A percentile compares a stretch with the other conserved stretches of the same genome.
These are phyloP conservation scores for Sinosuthora webbiana DNA, from an alignment of 2,113 vertebrate genomes.

Conservation along the genomic window DNA sequence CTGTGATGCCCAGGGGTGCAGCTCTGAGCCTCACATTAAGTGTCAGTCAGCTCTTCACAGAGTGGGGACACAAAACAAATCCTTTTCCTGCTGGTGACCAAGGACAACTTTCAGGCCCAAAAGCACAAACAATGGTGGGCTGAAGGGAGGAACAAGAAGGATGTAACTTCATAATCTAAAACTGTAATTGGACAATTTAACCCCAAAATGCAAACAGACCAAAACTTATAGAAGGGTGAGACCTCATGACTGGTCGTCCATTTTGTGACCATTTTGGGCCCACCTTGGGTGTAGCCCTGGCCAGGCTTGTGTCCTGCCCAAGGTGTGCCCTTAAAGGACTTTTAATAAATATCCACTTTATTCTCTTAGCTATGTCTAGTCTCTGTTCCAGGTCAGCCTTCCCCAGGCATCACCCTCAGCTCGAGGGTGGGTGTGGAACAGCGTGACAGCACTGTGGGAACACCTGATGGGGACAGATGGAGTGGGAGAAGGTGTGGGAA, in stretches of 20 bases:
- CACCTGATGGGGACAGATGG: background rate
- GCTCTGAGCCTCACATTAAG: background rate
- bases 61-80: background rate
- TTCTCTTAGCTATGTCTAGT: background rate
- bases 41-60: background rate
- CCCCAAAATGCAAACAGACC: background rate
- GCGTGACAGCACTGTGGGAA: background rate
- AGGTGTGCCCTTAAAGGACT: background rate
- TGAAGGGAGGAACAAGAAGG: background rate
- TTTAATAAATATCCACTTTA: background rate
- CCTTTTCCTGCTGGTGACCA: background rate
- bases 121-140: background rate
- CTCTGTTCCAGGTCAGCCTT: background rate
- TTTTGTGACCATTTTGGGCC: background rate
- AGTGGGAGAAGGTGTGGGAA: background rate
- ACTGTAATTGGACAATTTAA: background rate
- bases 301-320: background rate
- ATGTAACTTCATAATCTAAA: background rate
- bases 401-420: background rate
- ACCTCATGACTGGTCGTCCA: fast-evolving
- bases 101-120: background rate
- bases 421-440: background rate
- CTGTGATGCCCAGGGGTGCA: background rate
- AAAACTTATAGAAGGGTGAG: background rate
- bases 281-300: background rate